These are phyloP conservation scores for Lycia hirtaria DNA, from an alignment of 2,888 invertebrate genomes.

Conservation along the genomic window DNA sequence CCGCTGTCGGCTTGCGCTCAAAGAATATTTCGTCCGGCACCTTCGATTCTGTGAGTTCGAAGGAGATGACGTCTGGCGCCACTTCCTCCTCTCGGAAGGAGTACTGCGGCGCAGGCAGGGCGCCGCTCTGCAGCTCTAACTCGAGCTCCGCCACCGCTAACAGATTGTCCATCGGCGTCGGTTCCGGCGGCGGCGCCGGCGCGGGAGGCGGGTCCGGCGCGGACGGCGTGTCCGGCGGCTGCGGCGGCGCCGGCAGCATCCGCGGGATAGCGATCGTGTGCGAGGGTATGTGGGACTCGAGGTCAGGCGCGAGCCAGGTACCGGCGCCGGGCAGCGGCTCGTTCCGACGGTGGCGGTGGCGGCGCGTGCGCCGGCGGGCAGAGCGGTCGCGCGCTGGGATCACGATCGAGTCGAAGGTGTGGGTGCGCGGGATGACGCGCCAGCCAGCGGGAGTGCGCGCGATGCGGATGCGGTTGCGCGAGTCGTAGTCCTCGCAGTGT, in stretches of 20 bases:
- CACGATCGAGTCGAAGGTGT: constrained; percentile 82
- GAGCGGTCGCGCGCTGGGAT: constrained; percentile 52
- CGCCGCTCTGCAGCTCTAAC: constrained; percentile 85
- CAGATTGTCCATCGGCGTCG: constrained; percentile 86
- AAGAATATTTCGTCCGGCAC: constrained; percentile 68
- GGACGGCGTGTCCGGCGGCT: constrained; percentile 45
- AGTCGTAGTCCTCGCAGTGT: constrained; percentile 94
- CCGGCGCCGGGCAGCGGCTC: constrained; percentile 43
- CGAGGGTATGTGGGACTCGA: constrained; percentile 87
- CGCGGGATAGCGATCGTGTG: constrained; percentile 86
- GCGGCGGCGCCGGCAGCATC: constrained; percentile 51
- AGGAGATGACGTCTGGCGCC: constrained; percentile 73
- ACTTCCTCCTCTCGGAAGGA: constrained; percentile 69
- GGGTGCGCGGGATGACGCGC: constrained; percentile 91
- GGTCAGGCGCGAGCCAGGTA: constrained; percentile 78
- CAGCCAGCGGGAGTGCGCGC: constrained; percentile 93
- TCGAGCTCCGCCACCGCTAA: constrained; percentile 88
- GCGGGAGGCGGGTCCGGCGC: constrained; percentile 49
- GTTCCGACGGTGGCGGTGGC: constrained; percentile 50
- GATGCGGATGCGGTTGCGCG: constrained; percentile 92
- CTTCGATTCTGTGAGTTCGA: constrained; percentile 72
- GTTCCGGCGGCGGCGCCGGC: constrained; percentile 62
- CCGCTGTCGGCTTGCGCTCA: constrained; percentile 60
- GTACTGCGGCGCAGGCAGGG: constrained; percentile 57
- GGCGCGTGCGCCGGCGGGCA: constrained; percentile 53